A percentile compares a stretch with the other conserved stretches of the same genome.
Conservation (phyloP, 2,113 vertebrate genomes). For the Gnathonemus longibarbis region DNA sequence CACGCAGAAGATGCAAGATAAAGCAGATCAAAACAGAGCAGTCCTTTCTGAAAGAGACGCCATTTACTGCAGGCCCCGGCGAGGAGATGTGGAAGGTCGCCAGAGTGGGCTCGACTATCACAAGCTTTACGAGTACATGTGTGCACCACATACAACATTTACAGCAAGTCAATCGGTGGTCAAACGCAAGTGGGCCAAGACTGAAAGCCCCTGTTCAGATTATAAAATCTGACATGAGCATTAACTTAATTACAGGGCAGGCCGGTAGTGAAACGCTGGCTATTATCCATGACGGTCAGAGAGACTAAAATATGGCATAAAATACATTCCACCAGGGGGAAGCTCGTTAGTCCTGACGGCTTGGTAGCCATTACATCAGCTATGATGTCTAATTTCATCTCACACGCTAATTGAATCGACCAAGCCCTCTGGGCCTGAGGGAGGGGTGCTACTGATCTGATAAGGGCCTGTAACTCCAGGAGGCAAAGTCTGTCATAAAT, state of each 20-base stretch:
- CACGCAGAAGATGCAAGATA: neutral
- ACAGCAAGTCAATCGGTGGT: neutral
- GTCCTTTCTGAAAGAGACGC: neutral
- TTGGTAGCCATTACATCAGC: constrained; percentile 1
- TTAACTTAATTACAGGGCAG: constrained; percentile 15
- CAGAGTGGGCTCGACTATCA: neutral
- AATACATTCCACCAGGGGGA: constrained; percentile 16
- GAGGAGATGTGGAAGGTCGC: neutral
- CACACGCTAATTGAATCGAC: neutral
- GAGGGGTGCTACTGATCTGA: constrained; percentile 5
- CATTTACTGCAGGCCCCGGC: neutral
- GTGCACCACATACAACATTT: neutral
- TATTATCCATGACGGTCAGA: neutral
- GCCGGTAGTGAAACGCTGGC: neutral
- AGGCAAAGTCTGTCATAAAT: constrained; percentile 10
- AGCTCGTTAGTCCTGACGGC: constrained; percentile 1
- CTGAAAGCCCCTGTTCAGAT: neutral
- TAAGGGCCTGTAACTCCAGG: constrained; percentile 6
- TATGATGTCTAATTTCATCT: constrained; percentile 15
- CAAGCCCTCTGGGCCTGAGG: neutral
- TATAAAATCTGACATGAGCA: neutral
- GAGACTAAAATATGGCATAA: constrained; percentile 6
- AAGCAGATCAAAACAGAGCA: neutral
- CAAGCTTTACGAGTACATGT: neutral
- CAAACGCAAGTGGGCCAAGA: neutral